These are phyloP conservation scores for Microtus agrestis DNA, from an alignment of 2,797 vertebrate genomes.

Conservation along the genomic window DNA sequence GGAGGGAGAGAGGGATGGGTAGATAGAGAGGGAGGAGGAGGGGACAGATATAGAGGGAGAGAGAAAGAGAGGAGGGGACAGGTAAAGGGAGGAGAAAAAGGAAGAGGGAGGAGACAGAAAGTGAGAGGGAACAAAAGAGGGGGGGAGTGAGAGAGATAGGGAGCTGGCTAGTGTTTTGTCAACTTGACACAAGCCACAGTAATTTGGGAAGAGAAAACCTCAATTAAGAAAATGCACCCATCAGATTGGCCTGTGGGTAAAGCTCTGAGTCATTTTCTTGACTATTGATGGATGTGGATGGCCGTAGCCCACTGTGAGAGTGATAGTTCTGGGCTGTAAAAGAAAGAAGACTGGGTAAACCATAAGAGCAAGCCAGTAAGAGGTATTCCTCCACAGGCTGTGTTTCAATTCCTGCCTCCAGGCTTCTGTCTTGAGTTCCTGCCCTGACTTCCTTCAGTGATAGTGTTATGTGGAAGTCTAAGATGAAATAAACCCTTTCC, in stretches of 20 bases:
- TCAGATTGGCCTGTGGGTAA: neutral
- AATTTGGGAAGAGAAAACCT: neutral
- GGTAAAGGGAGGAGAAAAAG: accelerated
- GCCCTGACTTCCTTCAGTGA: neutral
- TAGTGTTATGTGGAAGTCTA: neutral
- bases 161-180: neutral
- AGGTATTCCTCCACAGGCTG: neutral
- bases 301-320: neutral
- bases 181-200: neutral
- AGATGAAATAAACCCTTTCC: neutral
- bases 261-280: neutral
- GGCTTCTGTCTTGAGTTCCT: neutral
- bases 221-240: neutral
- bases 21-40: neutral
- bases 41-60: accelerated
- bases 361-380: neutral
- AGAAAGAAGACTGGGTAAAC: neutral
- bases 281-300: neutral
- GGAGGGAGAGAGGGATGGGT: neutral
- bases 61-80: neutral
- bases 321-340: neutral
- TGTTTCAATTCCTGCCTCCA: neutral
- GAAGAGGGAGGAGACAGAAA: neutral
- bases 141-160: neutral
- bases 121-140: neutral